Percentiles rank a stretch among this genome's conserved stretches.
phyloP scores from a whole-genome alignment of 1,140 invertebrate genomes.

The Camponotus vicinus region DNA sequence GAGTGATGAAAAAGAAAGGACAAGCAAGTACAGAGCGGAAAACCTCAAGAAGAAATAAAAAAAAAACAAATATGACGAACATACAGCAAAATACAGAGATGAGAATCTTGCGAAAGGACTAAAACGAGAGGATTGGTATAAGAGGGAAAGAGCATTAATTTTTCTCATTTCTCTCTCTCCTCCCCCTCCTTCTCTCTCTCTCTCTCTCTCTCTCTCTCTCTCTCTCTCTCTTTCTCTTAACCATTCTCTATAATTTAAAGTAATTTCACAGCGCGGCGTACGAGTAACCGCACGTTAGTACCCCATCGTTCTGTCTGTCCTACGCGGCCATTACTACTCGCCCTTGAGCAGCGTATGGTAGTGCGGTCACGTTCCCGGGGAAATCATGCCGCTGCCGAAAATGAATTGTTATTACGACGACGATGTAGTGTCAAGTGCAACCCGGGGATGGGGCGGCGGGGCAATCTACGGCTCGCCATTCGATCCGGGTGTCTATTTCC shows the following conservation, averaged over 20 bases:
- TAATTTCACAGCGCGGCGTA: conserved; percentile 49
- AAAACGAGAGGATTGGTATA: conserved; percentile 13
- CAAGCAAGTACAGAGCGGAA: background rate
- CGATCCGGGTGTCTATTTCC: conserved; percentile 47
- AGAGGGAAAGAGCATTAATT: conserved; percentile 53
- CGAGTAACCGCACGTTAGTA: conserved; percentile 56
- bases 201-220: background rate
- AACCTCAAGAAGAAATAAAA: background rate
- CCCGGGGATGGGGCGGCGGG: background rate
- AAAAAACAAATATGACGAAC: background rate
- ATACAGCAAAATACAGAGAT: background rate
- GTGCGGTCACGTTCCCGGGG: conserved; percentile 59
- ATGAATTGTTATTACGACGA: conserved; percentile 63
- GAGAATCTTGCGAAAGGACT: background rate
- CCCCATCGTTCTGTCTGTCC: background rate
- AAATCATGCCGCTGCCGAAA: conserved; percentile 62
- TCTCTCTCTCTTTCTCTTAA: conserved; percentile 5
- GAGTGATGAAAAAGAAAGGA: conserved; percentile 20
- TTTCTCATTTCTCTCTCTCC: background rate
- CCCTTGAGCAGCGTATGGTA: conserved; percentile 53
- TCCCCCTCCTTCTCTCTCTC: conserved; percentile 7
- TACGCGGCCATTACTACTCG: conserved; percentile 38
- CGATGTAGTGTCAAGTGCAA: conserved; percentile 61
- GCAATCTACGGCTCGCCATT: conserved; percentile 49
- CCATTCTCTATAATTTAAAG: conserved; percentile 61